A percentile compares a stretch with the other conserved stretches of the same genome.
These are phyloP conservation scores for Petrolisthes cinctipes DNA, from an alignment of 2,888 invertebrate species.

Conservation along the genomic window DNA sequence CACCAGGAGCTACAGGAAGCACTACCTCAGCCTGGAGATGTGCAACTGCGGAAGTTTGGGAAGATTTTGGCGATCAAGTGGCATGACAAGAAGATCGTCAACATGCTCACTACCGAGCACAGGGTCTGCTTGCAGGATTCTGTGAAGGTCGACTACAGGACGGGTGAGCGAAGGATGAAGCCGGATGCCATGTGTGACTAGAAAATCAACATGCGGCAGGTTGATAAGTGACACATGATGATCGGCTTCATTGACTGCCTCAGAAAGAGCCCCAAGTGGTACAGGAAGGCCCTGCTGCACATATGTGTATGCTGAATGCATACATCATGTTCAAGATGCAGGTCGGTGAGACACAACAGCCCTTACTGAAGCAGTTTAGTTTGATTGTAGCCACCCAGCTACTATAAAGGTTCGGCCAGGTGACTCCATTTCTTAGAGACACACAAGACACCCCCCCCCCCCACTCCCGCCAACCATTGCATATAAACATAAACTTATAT, in stretches of 20 bases:
- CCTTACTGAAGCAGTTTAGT: neutral
- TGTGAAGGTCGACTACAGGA: neutral
- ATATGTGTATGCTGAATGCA: neutral
- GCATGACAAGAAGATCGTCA: too few relatives aligned
- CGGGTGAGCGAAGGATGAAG: neutral
- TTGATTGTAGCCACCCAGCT: neutral
- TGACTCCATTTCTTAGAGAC: too few relatives aligned
- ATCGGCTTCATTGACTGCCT: too few relatives aligned
- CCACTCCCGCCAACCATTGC: too few relatives aligned
- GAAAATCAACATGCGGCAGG: neutral
- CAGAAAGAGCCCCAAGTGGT: too few relatives aligned
- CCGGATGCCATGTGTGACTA: neutral
- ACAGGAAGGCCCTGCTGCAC: neutral
- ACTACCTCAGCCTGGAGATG: too few relatives aligned
- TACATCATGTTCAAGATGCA: neutral
- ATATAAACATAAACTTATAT: too few relatives aligned
- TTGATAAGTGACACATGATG: too few relatives aligned
- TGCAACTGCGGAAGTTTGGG: too few relatives aligned
- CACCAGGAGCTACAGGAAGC: too few relatives aligned
- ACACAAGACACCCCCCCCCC: too few relatives aligned
- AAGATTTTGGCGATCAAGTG: too few relatives aligned
- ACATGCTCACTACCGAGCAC: neutral
- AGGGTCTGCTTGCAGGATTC: neutral
- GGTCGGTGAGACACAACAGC: neutral
- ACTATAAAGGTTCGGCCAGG: neutral